Base-by-base conservation (phyloP, 1,140 invertebrate genomes). In the Acyrthosiphon pisum region DNA sequence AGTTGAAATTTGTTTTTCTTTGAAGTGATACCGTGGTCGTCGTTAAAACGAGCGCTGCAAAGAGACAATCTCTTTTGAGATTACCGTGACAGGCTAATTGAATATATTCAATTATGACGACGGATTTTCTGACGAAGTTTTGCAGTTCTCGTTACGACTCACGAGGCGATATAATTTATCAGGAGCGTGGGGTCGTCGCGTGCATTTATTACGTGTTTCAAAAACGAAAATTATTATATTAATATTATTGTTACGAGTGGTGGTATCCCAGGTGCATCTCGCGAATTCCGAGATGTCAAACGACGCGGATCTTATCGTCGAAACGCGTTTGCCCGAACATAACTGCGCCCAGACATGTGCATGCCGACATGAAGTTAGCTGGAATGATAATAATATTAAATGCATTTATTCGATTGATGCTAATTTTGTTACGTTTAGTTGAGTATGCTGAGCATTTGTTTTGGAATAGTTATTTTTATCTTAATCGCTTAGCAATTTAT, bases 101-200 rank as follows among this genome's bases (percentile, higher is more conserved):
- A 84, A 84, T 83, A 37, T 83, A 83, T 76, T 76, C 60, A 76
- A 76, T 76, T 76, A 76, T 76, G 60, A 76, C 60, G 30, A 35
- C 60, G 60, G 30, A 76, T 76, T 35, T 76, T 76, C 60, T 76
- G 60, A 30, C n/a, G 14, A 76, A n/a, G 60, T 76, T 76, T 76
- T 76, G 60, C 30, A 76, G n/a, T 76, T 76, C 60, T 76, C 30
- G 60, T 76, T 76, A 76, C 30, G 14, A 18, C 30, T 76, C n/a
- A 76, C 30, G 14, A 18, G 60, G n/a, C 14, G n/a, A 76, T 76
- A 76, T 76, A 76, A 76, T 76, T 76, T 76, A 76, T 76, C n/a
- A 76, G 14, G 4, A n/a, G n/a, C 4, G 44, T 9, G 30, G n/a
- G 30, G 30, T 68, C 60, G 60, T 14, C 41, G 41, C 60, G 60